These are phyloP conservation scores for Zeus faber DNA, from an alignment of 2,113 vertebrate species.

Conservation along the genomic window DNA sequence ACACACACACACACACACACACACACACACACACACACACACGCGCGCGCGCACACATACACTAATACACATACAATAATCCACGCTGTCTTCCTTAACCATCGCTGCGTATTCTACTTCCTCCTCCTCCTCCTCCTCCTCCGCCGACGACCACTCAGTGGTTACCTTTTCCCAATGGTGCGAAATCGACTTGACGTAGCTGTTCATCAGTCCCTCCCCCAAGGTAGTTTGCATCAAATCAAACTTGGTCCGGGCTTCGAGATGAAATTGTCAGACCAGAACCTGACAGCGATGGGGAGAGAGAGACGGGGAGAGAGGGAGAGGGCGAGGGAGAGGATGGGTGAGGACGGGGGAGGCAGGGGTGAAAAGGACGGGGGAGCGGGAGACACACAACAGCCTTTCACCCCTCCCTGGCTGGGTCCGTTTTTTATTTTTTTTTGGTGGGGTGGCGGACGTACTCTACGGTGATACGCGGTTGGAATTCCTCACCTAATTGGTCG, in stretches of 20 bases:
- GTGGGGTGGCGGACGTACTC: too few relatives aligned
- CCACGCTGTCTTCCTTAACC: too few relatives aligned
- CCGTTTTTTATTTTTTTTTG: too few relatives aligned
- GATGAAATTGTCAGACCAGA: conserved; percentile 98
- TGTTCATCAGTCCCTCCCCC: conserved; percentile 95
- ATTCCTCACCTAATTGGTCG: too few relatives aligned
- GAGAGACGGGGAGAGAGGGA: conserved; percentile 64
- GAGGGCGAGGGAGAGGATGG: conserved; percentile 12
- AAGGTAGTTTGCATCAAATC: conserved; percentile 98
- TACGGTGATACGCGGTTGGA: too few relatives aligned
- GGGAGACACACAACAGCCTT: too few relatives aligned
- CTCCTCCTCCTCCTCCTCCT: conserved; percentile 32
- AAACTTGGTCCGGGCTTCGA: conserved; percentile 96
- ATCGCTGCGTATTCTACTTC: too few relatives aligned
- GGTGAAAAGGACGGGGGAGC: conserved; percentile 42
- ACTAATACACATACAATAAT: conserved; percentile 26
- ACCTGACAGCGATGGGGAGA: conserved; percentile 89
- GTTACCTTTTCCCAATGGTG: conserved; percentile 97
- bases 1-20: conserved; percentile 67
- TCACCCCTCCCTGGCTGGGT: too few relatives aligned
- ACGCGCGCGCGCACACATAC: background rate
- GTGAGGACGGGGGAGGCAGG: conserved; percentile 76
- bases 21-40: too few relatives aligned
- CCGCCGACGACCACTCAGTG: conserved; percentile 75
- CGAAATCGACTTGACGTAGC: conserved; percentile 99